Conservation (phyloP, 2,888 invertebrate genomes). For the Halocaridina rubra region DNA sequence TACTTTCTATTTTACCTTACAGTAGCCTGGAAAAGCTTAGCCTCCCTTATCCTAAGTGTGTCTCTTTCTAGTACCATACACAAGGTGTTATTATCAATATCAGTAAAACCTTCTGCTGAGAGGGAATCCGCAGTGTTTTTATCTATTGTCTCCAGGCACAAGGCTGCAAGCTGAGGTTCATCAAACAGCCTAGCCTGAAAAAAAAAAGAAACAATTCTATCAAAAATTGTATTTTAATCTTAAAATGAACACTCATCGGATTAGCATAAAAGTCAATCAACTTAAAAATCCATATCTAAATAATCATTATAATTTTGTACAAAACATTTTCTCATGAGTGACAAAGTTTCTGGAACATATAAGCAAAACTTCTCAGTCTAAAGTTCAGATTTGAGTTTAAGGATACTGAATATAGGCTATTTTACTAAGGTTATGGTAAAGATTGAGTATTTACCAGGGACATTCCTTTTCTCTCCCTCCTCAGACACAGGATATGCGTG, state of each 20-base stretch:
- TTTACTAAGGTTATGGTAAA: too few relatives aligned
- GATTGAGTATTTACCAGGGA: too few relatives aligned
- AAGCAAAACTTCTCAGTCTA: too few relatives aligned
- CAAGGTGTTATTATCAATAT: constrained; percentile 83
- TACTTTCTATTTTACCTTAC: too few relatives aligned
- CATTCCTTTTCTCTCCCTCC: too few relatives aligned
- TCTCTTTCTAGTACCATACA: constrained; percentile 82
- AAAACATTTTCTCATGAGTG: background rate
- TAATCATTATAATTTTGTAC: background rate
- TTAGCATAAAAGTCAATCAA: background rate
- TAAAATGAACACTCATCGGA: background rate
- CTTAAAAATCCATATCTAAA: background rate
- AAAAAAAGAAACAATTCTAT: background rate
- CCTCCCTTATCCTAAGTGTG: constrained; percentile 82
- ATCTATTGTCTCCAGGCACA: constrained; percentile 86
- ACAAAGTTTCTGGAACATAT: background rate
- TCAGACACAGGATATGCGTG: too few relatives aligned
- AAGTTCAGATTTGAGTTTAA: too few relatives aligned
- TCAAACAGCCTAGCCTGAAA: constrained; percentile 79
- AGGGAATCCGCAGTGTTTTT: constrained; percentile 84
- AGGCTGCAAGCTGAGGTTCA: constrained; percentile 82
- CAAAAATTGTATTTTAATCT: background rate
- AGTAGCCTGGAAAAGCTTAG: constrained; percentile 81
- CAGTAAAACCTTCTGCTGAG: constrained; percentile 83
- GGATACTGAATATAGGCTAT: too few relatives aligned